Evolutionary conservation across 2,888 invertebrate species (phyloP), one percentile per base, ranked within the genome.

Genomic region (Drosophila longiperda): DNA sequence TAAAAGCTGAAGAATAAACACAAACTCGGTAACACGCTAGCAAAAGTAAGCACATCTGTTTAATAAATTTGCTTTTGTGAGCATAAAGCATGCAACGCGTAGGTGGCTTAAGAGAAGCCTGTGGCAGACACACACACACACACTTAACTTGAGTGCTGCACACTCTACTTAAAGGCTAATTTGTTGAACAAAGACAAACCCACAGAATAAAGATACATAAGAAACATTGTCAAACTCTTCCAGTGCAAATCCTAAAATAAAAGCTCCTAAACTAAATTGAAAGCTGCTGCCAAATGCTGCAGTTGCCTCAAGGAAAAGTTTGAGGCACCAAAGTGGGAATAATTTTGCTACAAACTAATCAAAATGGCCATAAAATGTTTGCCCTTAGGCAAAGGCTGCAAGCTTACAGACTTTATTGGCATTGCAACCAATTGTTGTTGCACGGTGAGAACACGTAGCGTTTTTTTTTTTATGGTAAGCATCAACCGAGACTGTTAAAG

Each of bases 381-480:
- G 55, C 48, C 59, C 45, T 62, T 60, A 60, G 63, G 63, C 62
- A 66, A 71, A 62, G 53, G 76, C 80, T 76, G 76, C 69, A 73
- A 73, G 78, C 76, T 73, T 73, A 61, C 42, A 45, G 64, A 32
- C 57, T 63, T 76, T 80, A 76, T 79, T 80, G 69, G 66, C 54
- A 65, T 61, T 80, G 69, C 76, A 73, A 54, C 20, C 65, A 53
- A 45, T 50, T 62, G 55, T 7, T 49, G 29, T 53, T 75, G 59
- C 62, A 63, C 53, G 34, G 55, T 23, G 42, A 54, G 26, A 50
- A 20, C 33, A 5, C 61, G 49, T 20, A 58, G 33, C 42, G 59
- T 53, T 66, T 58, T 62, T 23, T 63, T 74, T 59, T 45, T 26
- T 57, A 57, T 36, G 45, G 45, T 38, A n/a, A 15, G 45, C 53